These are phyloP conservation scores for Augochlorella aurata DNA, from an alignment of 2,888 invertebrate genomes.

Conservation along the genomic window DNA sequence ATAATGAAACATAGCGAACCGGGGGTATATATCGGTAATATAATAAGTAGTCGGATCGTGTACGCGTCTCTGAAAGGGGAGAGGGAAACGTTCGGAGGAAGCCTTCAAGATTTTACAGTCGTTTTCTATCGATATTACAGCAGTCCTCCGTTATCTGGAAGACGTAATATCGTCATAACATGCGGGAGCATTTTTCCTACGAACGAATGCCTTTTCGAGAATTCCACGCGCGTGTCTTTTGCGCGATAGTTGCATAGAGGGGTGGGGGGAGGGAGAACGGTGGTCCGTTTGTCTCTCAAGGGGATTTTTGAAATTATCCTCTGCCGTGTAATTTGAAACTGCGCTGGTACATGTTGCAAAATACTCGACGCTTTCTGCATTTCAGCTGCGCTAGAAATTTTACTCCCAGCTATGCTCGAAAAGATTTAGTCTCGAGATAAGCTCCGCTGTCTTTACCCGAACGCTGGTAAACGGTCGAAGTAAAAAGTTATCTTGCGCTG, in stretches of 20 bases:
- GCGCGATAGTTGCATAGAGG: background rate
- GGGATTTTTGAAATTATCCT: conserved; percentile 12
- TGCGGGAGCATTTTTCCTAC: conserved; percentile 9
- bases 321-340: conserved; percentile 38
- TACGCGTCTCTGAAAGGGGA: conserved; percentile 18
- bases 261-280: background rate
- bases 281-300: conserved; percentile 6
- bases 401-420: background rate
- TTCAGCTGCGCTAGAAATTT: background rate
- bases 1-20: conserved; percentile 34
- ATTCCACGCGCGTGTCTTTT: background rate
- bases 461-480: background rate
- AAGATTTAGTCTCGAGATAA: background rate
- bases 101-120: conserved; percentile 8
- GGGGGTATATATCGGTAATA: conserved; percentile 46
- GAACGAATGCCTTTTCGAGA: conserved; percentile 13
- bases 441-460: background rate
- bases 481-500: background rate
- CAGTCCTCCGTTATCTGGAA: conserved; percentile 39
- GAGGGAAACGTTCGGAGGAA: conserved; percentile 1
- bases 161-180: conserved; percentile 27
- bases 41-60: conserved; percentile 57
- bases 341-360: background rate
- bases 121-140: conserved; percentile 43
- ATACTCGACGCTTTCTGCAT: conserved; percentile 9